phyloP scores from a whole-genome alignment of 2,888 invertebrate species.

The Caenorhabditis becei region DNA sequence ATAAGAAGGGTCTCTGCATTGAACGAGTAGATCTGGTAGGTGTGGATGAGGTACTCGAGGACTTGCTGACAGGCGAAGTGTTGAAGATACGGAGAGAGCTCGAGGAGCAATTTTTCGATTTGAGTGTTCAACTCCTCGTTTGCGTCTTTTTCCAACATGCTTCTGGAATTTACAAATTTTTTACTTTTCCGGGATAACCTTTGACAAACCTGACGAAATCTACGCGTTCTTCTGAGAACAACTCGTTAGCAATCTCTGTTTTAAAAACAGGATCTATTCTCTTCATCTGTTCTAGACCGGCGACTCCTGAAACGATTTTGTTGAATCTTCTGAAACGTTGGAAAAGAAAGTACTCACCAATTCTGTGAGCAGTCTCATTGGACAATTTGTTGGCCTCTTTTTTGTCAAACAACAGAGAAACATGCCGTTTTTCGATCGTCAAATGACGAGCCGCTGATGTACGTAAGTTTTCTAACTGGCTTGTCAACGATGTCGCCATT shows the following conservation, averaged over 20 bases:
- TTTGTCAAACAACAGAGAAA: conserved; percentile 92
- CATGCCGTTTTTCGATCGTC: conserved; percentile 82
- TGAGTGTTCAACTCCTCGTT: conserved; percentile 88
- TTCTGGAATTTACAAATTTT: background rate
- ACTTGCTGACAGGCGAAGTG: conserved; percentile 91
- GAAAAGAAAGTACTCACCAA: conserved; percentile 85
- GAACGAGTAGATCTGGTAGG: conserved; percentile 88
- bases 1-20: conserved; percentile 90
- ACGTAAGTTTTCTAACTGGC: conserved; percentile 82
- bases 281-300: conserved; percentile 90
- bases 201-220: conserved; percentile 84
- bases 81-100: conserved; percentile 91
- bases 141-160: conserved; percentile 83
- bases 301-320: conserved; percentile 84
- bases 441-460: conserved; percentile 82
- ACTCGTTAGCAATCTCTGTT: conserved; percentile 86
- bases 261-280: conserved; percentile 87
- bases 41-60: conserved; percentile 94
- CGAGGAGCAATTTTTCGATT: conserved; percentile 89
- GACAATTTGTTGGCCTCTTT: conserved; percentile 92
- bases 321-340: background rate
- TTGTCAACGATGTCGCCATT: conserved; percentile 82
- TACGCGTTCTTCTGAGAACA: conserved; percentile 89
- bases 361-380: conserved; percentile 90
- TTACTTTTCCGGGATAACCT: background rate